Percentiles rank a stretch among this genome's conserved stretches.
Conservation (phyloP, 2,888 invertebrate genomes). For the Eudasyphora cyanicolor region DNA sequence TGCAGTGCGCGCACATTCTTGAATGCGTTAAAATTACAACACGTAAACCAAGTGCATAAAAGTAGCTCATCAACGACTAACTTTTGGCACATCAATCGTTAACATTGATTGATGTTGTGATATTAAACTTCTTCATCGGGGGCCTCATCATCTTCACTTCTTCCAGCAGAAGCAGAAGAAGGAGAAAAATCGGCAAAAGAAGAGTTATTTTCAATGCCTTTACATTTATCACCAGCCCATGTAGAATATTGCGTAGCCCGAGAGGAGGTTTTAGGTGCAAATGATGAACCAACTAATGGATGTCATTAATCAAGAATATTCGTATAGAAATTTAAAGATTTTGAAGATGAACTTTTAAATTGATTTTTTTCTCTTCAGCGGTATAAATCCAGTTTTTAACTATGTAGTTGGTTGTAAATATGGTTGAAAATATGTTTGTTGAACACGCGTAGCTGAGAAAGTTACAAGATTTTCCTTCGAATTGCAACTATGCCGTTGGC, state of each 20-base stretch:
- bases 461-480: too few relatives aligned
- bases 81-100: slow-evolving; percentile 63
- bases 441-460: too few relatives aligned
- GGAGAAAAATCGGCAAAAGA: too few relatives aligned
- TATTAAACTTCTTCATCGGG: slow-evolving; percentile 34
- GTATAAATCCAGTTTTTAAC: not conserved
- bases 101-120: slow-evolving; percentile 64
- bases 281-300: slow-evolving; percentile 57
- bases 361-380: not conserved
- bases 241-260: slow-evolving; percentile 36
- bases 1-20: not conserved
- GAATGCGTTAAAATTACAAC: slow-evolving; percentile 27
- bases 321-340: slow-evolving; percentile 9
- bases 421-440: too few relatives aligned
- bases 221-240: not conserved
- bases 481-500: too few relatives aligned
- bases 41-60: slow-evolving; percentile 60
- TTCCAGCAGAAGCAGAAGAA: not conserved
- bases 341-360: not conserved
- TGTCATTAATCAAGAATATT: slow-evolving; percentile 56
- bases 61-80: slow-evolving; percentile 66
- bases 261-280: slow-evolving; percentile 50
- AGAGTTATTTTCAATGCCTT: slow-evolving; percentile 24
- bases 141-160: not conserved
- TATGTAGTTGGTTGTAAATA: too few relatives aligned